Percentiles rank a stretch among this genome's conserved stretches.
Conservation (phyloP, 1,140 invertebrate species). For the Drosophila kepulauana region DNA sequence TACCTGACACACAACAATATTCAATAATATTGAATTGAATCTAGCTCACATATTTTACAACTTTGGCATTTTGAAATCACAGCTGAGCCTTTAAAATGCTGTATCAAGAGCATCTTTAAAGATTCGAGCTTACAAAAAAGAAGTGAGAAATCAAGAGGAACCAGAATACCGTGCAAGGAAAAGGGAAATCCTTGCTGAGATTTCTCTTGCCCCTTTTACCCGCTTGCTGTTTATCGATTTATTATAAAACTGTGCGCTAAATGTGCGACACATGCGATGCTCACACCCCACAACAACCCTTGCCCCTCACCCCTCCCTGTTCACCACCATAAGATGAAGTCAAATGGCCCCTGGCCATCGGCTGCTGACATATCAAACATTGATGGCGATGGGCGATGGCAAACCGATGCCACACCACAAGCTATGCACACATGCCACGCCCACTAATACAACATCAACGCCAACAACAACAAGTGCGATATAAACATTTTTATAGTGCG, state of each 20-base stretch:
- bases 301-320: background rate
- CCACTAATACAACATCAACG: slow-evolving; percentile 42
- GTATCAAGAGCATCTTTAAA: slow-evolving; percentile 6
- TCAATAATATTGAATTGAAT: background rate
- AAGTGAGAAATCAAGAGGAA: background rate
- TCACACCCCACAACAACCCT: slow-evolving; percentile 46
- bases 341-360: slow-evolving; percentile 31
- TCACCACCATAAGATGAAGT: background rate
- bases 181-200: slow-evolving; percentile 46
- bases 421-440: slow-evolving; percentile 58
- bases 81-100: slow-evolving; percentile 21
- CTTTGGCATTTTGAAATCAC: slow-evolving; percentile 13
- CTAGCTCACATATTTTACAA: background rate
- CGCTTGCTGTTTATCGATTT: slow-evolving; percentile 65
- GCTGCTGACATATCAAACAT: slow-evolving; percentile 71
- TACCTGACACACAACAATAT: no score
- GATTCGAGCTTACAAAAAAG: background rate
- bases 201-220: slow-evolving; percentile 39
- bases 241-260: slow-evolving; percentile 71
- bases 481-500: slow-evolving; percentile 72
- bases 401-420: slow-evolving; percentile 57
- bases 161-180: background rate
- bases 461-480: slow-evolving; percentile 58
- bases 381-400: slow-evolving; percentile 62
- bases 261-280: slow-evolving; percentile 53